Conservation (phyloP, 1,140 invertebrate genomes). For the Drosophila dunni region DNA sequence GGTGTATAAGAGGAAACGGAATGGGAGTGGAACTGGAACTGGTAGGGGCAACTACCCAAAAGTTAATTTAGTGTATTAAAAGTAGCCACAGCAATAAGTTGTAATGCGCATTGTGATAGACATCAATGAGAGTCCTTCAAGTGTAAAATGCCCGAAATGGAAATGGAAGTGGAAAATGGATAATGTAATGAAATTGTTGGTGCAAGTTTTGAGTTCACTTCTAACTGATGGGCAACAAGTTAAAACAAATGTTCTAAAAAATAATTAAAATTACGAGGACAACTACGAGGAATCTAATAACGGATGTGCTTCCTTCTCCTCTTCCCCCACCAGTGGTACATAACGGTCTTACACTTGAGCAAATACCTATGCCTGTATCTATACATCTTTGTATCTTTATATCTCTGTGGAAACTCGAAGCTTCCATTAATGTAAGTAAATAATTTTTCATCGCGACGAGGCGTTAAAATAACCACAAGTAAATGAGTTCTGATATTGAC, state of each 20-base stretch:
- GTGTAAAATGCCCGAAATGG: constrained; percentile 68
- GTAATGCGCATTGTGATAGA: constrained; percentile 69
- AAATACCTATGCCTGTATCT: constrained; percentile 1
- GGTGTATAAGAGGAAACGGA: not conserved
- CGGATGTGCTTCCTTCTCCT: constrained; percentile 13
- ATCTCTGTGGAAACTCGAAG: constrained; percentile 26
- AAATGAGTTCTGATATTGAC: constrained; percentile 81
- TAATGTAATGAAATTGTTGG: constrained; percentile 70
- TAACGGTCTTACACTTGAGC: constrained; percentile 67
- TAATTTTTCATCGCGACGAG: constrained; percentile 54
- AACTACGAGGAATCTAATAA: constrained; percentile 15
- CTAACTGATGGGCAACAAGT: constrained; percentile 78
- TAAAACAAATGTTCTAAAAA: constrained; percentile 61
- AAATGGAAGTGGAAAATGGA: constrained; percentile 67
- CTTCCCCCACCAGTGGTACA: constrained; percentile 28
- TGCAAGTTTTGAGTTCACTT: constrained; percentile 45
- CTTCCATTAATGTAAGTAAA: constrained; percentile 47
- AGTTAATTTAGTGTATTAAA: constrained; percentile 81
- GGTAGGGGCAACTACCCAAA: constrained; percentile 24
- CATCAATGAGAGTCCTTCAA: constrained; percentile 57
- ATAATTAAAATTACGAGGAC: constrained; percentile 59
- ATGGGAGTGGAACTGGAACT: not conserved
- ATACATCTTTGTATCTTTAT: too few relatives aligned
- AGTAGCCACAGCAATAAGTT: constrained; percentile 77
- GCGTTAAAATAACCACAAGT: constrained; percentile 68